A percentile compares a stretch with the other conserved stretches of the same genome.
Evolutionary conservation across 1,140 invertebrate species (phyloP).

Genomic region (Drosophila varians): DNA sequence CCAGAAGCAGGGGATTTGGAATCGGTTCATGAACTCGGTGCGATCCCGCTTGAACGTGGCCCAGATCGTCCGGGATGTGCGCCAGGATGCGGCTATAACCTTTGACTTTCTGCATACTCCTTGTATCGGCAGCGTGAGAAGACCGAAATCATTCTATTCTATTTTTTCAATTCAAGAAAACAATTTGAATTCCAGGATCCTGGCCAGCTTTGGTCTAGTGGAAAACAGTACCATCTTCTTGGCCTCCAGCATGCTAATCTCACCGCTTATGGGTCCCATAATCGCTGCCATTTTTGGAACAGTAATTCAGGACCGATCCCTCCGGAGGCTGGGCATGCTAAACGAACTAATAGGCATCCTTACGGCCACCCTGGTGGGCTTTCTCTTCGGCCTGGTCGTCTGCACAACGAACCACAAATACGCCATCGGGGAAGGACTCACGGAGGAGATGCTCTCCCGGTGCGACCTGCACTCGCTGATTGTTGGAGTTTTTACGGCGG

Average conservation of each 20-base stretch:
- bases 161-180: no score
- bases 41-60: slow-evolving; percentile 88
- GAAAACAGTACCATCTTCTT: slow-evolving; percentile 90
- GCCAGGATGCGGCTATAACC: slow-evolving; percentile 87
- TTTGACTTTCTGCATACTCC: slow-evolving; percentile 90
- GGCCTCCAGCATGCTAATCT: slow-evolving; percentile 91
- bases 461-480: slow-evolving; percentile 87
- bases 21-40: slow-evolving; percentile 86
- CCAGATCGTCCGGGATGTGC: slow-evolving; percentile 88
- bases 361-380: slow-evolving; percentile 87
- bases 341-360: slow-evolving; percentile 88
- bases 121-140: slow-evolving; percentile 88
- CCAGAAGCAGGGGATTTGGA: slow-evolving; percentile 84
- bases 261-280: slow-evolving; percentile 91
- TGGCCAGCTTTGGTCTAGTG: slow-evolving; percentile 88
- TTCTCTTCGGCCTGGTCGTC: slow-evolving; percentile 88
- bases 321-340: slow-evolving; percentile 86
- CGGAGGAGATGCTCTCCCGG: slow-evolving; percentile 88
- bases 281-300: slow-evolving; percentile 90
- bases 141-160: no score
- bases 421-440: slow-evolving; percentile 87
- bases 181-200: slow-evolving; percentile 58
- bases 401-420: slow-evolving; percentile 86
- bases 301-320: slow-evolving; percentile 87
- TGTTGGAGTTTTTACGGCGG: slow-evolving; percentile 88